Evolutionary conservation across 2,113 vertebrate species (phyloP).

Genomic region (Chaetodon auriga): DNA sequence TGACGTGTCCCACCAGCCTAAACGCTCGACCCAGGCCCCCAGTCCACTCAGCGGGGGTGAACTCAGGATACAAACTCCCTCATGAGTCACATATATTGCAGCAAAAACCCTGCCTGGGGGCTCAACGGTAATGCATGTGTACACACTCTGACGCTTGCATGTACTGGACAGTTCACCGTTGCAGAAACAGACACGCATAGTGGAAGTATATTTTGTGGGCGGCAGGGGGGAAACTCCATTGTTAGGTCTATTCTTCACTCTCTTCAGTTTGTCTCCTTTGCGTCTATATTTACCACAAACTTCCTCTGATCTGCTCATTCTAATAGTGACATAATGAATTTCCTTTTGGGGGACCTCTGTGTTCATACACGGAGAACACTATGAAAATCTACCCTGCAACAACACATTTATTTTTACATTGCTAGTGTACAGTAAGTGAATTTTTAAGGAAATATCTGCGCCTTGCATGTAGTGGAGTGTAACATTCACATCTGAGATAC

Average conservation of each 20-base stretch:
- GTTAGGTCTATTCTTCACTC: slow-evolving; percentile 24
- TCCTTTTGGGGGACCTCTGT: slow-evolving; percentile 7
- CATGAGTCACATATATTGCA: slow-evolving; percentile 57
- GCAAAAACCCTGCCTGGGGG: slow-evolving; percentile 27
- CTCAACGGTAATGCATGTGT: slow-evolving; percentile 19
- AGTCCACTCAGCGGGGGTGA: slow-evolving; percentile 41
- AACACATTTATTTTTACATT: too few species aligned
- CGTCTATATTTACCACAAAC: slow-evolving; percentile 41
- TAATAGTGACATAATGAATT: slow-evolving; percentile 10
- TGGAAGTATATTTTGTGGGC: neutral
- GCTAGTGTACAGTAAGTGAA: too few species aligned
- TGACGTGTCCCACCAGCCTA: slow-evolving; percentile 26
- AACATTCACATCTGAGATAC: slow-evolving; percentile 29
- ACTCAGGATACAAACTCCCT: slow-evolving; percentile 49
- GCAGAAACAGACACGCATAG: slow-evolving; percentile 17
- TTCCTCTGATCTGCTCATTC: slow-evolving; percentile 27
- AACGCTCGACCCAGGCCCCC: slow-evolving; percentile 12
- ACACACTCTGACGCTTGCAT: neutral
- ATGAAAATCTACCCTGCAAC: too few species aligned
- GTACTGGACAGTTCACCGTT: neutral
- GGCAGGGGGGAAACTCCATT: slow-evolving; percentile 27
- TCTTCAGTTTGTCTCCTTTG: slow-evolving; percentile 2
- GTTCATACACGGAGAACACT: neutral
- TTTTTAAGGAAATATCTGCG: neutral
- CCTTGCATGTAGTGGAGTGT: neutral